A percentile compares a stretch with the other conserved stretches of the same genome.
phyloP scores from a whole-genome alignment of 2,888 invertebrate genomes.

The Pachliopta kotzebuea region DNA sequence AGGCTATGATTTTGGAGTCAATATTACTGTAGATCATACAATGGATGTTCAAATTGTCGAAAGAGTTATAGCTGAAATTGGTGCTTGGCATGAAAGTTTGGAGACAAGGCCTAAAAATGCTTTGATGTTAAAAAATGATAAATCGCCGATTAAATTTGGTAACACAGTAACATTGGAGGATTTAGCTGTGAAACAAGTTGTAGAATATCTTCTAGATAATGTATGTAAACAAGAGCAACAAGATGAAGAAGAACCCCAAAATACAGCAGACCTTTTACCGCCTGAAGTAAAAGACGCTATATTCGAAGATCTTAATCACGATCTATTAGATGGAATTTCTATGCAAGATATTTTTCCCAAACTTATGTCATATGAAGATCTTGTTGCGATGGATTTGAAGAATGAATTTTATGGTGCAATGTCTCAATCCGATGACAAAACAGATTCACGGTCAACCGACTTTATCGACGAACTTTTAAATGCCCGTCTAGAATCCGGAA shows the following conservation, averaged over 20 bases:
- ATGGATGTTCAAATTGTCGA: conserved; percentile 82
- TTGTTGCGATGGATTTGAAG: conserved; percentile 82
- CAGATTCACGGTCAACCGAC: conserved; percentile 76
- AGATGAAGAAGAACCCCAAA: conserved; percentile 89
- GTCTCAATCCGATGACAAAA: conserved; percentile 67
- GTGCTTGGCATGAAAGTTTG: conserved; percentile 82
- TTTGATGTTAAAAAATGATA: conserved; percentile 68
- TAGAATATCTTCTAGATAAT: conserved; percentile 80
- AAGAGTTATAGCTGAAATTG: conserved; percentile 83
- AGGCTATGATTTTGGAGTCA: conserved; percentile 85
- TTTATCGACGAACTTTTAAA: conserved; percentile 80
- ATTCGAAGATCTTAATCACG: conserved; percentile 91
- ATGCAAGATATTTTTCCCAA: conserved; percentile 92
- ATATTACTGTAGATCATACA: conserved; percentile 90
- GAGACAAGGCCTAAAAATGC: conserved; percentile 62
- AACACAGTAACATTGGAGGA: conserved; percentile 74
- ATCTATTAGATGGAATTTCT: conserved; percentile 90
- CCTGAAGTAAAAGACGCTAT: conserved; percentile 93
- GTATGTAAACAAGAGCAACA: conserved; percentile 84
- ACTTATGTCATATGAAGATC: conserved; percentile 84
- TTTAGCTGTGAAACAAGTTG: conserved; percentile 79
- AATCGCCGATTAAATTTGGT: conserved; percentile 72
- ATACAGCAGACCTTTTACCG: conserved; percentile 89
- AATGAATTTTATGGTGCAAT: conserved; percentile 79
- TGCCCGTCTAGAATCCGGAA: conserved; percentile 70